Base-by-base conservation (phyloP, 2,113 vertebrate species). In the Melanerpes aurifrons region DNA sequence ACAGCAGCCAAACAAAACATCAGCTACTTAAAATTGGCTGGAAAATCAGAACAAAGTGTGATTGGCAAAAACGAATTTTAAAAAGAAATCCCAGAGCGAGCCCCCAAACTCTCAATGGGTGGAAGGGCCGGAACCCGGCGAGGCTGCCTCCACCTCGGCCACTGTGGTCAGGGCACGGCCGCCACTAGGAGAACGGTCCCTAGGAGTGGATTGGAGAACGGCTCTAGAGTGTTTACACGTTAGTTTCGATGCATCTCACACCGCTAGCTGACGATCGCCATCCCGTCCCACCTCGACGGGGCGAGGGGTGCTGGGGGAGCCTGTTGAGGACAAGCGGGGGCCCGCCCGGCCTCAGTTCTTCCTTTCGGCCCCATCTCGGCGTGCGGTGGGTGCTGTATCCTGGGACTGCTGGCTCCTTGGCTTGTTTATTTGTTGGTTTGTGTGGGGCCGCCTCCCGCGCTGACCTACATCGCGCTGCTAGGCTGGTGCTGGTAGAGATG, bases 1-100 rank as follows among this genome's bases (percentile, higher is more conserved):
- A 98, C 98, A 98, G 98, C 98, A 98, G 98, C 98, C 98, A 98
- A 98, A 98, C 98, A 98, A 98, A 98, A 98, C 97, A 98, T 98
- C 96, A 96, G 97, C 98, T 98, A 98, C 98, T 98, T 98, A 98
- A 98, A 98, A 97, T 97, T 94, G 95, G 96, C 96, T 87, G 93
- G 97, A 98, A 97, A 97, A 96, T 95, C 94, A 95, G 66, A 93
- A 92, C 95, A 57, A 18, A 58, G 90, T 48, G 82, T 84, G 93
- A 96, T 92, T 93, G 94, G 83, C 80, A 87, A 83, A 91, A 87
- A 74, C 5, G 25, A 86, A 82, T 89, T 91, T 81, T 92, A 92
- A 90, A 62, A 82, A 59, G 73, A 69, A 91, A 77, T 48, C 25
- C 11, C 32, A 56, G 93, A 89, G 56, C 37, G 67, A 89, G 84